These are phyloP conservation scores for Polylopha cassiicola DNA, from an alignment of 2,888 invertebrate species.

Conservation along the genomic window DNA sequence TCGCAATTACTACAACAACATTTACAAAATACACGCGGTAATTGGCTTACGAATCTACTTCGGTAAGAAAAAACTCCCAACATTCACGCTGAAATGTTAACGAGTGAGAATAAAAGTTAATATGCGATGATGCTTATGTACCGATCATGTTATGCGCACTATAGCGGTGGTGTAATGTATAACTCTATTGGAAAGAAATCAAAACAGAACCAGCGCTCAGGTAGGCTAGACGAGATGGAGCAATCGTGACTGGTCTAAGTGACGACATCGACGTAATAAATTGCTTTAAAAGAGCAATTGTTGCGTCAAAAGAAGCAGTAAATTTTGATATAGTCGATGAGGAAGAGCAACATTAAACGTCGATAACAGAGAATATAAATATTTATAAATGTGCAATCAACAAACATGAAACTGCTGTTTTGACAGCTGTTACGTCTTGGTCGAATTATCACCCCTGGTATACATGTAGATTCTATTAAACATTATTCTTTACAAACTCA, in stretches of 20 bases:
- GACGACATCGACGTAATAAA: slow-evolving; percentile 12
- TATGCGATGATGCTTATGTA: slow-evolving; percentile 16
- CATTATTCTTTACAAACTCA: no score
- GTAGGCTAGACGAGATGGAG: neutral
- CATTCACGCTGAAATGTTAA: slow-evolving; percentile 23
- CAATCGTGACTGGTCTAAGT: neutral
- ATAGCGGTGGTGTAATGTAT: slow-evolving; percentile 10
- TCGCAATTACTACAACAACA: slow-evolving; percentile 30
- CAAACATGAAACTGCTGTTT: no score
- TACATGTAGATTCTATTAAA: no score
- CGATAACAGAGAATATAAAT: no score
- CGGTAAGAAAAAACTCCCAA: slow-evolving; percentile 22
- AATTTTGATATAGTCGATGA: slow-evolving; percentile 2
- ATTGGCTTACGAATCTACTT: slow-evolving; percentile 28
- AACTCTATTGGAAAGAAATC: neutral
- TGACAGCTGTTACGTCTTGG: no score
- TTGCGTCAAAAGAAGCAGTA: slow-evolving; percentile 6
- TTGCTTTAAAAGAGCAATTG: slow-evolving; percentile 8
- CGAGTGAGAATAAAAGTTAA: slow-evolving; percentile 11
- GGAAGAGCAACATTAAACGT: neutral
- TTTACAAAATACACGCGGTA: slow-evolving; percentile 29
- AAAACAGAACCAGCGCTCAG: neutral
- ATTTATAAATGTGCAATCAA: slow-evolving; percentile 6
- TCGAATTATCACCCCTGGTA: no score
- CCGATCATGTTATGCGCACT: slow-evolving; percentile 3